phyloP scores from a whole-genome alignment of 2,888 invertebrate genomes.

The Drosophila mettleri region DNA sequence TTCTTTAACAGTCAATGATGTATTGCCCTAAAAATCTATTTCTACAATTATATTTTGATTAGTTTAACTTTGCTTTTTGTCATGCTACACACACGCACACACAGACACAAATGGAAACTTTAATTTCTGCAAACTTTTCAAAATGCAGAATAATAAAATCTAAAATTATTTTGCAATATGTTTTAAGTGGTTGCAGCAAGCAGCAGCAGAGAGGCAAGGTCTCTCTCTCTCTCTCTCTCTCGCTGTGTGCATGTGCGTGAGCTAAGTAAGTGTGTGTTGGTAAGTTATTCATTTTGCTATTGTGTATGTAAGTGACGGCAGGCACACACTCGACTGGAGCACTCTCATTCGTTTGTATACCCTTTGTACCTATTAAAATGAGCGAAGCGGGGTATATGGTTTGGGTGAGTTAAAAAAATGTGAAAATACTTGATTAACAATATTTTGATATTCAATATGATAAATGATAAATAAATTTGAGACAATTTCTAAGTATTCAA shows the following conservation, averaged over 20 bases:
- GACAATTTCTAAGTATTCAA: too few relatives aligned
- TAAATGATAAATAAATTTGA: too few relatives aligned
- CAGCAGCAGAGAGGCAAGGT: slow-evolving; percentile 1
- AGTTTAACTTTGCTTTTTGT: not conserved
- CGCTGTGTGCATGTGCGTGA: not conserved
- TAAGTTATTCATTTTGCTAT: slow-evolving; percentile 1
- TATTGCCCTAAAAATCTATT: not conserved
- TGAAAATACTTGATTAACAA: too few relatives aligned
- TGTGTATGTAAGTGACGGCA: slow-evolving; percentile 2
- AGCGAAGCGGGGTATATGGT: not conserved
- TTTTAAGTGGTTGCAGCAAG: slow-evolving; percentile 3
- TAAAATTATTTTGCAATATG: slow-evolving; percentile 6
- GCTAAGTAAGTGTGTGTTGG: not conserved
- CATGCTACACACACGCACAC: not conserved
- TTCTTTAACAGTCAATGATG: not conserved
- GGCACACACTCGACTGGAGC: slow-evolving; percentile 8
- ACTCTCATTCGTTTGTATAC: not conserved
- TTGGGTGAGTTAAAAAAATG: not conserved
- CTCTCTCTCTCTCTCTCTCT: too few relatives aligned
- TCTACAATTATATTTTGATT: not conserved
- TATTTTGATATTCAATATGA: too few relatives aligned
- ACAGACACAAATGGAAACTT: not conserved
- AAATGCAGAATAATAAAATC: slow-evolving; percentile 8
- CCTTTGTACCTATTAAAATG: not conserved
- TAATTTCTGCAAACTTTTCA: not conserved